Conservation (phyloP, 2,888 invertebrate genomes). For the Synergus laeviventris region DNA sequence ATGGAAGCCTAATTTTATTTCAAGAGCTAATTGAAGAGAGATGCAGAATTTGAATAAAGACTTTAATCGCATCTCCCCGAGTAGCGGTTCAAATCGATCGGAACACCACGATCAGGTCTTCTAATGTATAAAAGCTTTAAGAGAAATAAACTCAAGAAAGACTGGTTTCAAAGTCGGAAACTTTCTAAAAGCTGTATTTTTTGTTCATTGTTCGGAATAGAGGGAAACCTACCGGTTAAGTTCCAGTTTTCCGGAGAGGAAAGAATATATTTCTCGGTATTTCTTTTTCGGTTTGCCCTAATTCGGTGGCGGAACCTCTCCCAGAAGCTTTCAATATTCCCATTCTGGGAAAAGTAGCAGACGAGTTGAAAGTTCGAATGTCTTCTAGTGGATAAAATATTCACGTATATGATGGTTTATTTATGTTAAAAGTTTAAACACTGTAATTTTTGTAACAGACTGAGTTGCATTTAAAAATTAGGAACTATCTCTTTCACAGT, state of each 20-base stretch:
- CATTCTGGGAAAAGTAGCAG: not conserved
- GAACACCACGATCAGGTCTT: constrained; percentile 3
- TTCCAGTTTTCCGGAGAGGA: not conserved
- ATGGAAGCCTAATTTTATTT: constrained; percentile 59
- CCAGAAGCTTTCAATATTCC: not conserved
- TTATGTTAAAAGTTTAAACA: not conserved
- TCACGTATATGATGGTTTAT: not conserved
- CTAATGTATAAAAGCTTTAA: not conserved
- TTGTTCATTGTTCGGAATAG: not conserved
- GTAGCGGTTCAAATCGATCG: not conserved
- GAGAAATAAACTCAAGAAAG: constrained; percentile 17
- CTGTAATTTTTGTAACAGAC: not conserved
- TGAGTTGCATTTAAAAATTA: not conserved
- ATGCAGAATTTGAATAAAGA: not conserved
- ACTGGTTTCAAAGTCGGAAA: not conserved
- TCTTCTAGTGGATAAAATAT: not conserved
- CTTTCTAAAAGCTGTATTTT: not conserved
- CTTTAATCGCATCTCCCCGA: not conserved
- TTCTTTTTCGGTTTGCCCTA: not conserved
- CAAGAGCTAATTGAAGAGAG: not conserved
- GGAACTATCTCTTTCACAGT: not conserved
- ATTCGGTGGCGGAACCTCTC: not conserved
- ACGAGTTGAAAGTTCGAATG: not conserved
- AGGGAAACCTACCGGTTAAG: not conserved
- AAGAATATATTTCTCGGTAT: not conserved